Evolutionary conservation across 2,888 invertebrate species (phyloP).

Genomic region (Campoplex capitator): DNA sequence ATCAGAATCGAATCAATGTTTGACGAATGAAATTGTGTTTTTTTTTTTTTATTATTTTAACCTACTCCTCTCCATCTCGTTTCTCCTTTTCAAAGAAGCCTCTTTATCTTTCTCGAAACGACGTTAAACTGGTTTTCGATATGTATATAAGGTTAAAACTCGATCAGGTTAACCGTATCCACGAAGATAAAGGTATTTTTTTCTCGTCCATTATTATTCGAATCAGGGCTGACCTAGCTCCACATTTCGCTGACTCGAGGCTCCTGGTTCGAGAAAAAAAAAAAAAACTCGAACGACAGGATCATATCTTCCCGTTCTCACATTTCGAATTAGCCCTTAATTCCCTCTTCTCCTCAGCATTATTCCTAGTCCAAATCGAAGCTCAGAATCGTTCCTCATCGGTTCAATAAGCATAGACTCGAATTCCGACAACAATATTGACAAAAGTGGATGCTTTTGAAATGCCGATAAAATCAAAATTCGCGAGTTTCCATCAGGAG

Average conservation of each 20-base stretch:
- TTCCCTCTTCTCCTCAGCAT: background rate
- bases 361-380: background rate
- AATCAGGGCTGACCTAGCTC: slow-evolving; percentile 1
- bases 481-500: slow-evolving; percentile 4
- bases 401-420: background rate
- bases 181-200: background rate
- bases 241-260: background rate
- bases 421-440: background rate
- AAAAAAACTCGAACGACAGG: slow-evolving; percentile 2
- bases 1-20: background rate
- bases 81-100: background rate
- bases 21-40: background rate
- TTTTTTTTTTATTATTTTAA: background rate
- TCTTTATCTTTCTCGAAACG: background rate
- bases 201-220: slow-evolving; percentile 10
- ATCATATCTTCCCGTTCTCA: background rate
- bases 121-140: slow-evolving; percentile 6
- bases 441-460: background rate
- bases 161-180: slow-evolving; percentile 10
- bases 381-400: background rate
- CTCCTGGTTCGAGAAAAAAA: background rate
- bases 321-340: background rate
- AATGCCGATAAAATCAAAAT: no score
- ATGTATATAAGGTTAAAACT: background rate
- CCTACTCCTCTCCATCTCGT: no score